Conservation (phyloP, 2,113 vertebrate species). For the Aptenodytes forsteri region DNA sequence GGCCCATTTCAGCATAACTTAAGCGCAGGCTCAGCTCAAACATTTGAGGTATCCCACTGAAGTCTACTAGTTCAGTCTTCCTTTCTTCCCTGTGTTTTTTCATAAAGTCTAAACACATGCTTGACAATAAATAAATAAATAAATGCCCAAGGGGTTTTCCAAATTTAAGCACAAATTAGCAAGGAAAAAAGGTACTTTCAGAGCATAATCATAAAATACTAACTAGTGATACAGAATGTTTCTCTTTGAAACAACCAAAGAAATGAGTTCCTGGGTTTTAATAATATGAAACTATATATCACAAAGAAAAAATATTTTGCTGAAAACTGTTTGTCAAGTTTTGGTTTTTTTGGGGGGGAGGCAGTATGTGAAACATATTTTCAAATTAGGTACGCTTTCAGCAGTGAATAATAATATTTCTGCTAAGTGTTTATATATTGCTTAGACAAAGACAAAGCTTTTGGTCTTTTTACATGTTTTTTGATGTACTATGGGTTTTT, state of each 20-base stretch:
- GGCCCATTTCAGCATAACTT: not conserved
- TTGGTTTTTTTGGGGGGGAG: rapidly evolving
- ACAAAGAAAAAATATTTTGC: not conserved
- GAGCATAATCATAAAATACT: not conserved
- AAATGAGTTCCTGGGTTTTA: not conserved
- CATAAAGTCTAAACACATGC: not conserved
- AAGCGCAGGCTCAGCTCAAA: not conserved
- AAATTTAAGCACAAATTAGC: not conserved
- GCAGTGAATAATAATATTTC: not conserved
- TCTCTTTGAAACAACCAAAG: not conserved
- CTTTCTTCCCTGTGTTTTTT: not conserved
- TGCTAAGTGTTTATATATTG: not conserved
- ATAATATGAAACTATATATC: not conserved
- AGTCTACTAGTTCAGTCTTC: not conserved
- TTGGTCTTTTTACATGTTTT: not conserved
- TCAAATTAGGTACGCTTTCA: not conserved
- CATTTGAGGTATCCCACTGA: not conserved
- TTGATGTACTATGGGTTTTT: not conserved
- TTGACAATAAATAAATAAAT: not conserved
- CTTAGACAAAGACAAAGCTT: not conserved
- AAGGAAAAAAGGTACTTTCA: not conserved
- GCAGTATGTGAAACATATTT: not conserved
- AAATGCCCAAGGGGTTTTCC: not conserved
- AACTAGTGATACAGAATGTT: not conserved
- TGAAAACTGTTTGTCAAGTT: not conserved